These are phyloP conservation scores for Manis pentadactyla DNA, from an alignment of 2,797 vertebrate genomes.

Conservation along the genomic window DNA sequence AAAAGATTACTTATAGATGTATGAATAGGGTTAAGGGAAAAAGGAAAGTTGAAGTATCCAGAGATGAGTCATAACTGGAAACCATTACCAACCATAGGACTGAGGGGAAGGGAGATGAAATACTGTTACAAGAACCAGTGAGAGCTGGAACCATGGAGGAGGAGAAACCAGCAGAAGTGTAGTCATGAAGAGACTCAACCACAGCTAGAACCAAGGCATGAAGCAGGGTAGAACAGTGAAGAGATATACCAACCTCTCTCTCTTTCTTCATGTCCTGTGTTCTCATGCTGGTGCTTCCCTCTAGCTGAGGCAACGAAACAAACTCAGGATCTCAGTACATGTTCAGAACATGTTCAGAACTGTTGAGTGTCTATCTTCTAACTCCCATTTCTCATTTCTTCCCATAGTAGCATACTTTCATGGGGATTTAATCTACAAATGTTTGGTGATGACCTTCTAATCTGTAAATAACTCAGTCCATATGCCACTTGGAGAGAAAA, in stretches of 20 bases:
- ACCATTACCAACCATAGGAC: neutral
- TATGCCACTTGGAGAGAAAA: conserved; percentile 19
- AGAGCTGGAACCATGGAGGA: neutral
- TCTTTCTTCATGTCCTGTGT: neutral
- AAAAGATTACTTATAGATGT: conserved; percentile 15
- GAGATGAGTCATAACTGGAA: conserved; percentile 5
- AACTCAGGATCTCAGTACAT: conserved; percentile 21
- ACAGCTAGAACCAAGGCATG: neutral
- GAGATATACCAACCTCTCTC: neutral
- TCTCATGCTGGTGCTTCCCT: neutral
- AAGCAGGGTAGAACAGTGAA: neutral
- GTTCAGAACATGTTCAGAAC: neutral
- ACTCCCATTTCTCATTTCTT: conserved; percentile 13
- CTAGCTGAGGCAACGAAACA: neutral
- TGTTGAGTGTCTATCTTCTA: conserved; percentile 18
- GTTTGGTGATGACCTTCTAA: conserved; percentile 1
- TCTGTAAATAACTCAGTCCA: conserved; percentile 41
- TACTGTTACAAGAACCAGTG: neutral
- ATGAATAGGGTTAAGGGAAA: neutral
- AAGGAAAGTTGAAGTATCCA: neutral
- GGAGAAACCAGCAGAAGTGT: neutral
- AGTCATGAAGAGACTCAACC: neutral
- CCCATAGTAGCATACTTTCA: neutral
- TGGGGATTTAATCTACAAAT: conserved; percentile 30
- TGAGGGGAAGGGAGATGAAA: neutral